Evolutionary conservation across 2,888 invertebrate genomes (phyloP).

Genomic region (Euzophera pinguis): DNA sequence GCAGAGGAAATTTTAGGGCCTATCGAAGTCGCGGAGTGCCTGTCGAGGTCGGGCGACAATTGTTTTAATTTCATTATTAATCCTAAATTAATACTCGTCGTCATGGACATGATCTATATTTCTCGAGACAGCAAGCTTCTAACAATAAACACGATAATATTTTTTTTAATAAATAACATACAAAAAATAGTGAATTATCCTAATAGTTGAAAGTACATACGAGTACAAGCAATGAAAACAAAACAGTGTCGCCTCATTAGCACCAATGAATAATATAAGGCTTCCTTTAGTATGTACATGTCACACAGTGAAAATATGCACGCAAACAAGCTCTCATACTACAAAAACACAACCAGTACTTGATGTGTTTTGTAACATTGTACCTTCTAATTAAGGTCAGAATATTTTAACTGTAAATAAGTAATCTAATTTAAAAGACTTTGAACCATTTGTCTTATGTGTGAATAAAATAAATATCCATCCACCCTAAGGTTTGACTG

Average conservation of each 20-base stretch:
- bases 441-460: too few relatives aligned
- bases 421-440: too few relatives aligned
- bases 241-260: constrained; percentile 34
- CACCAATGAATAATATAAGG: constrained; percentile 34
- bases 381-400: too few relatives aligned
- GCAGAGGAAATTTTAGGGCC: constrained; percentile 52
- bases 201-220: constrained; percentile 5
- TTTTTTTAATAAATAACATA: background rate
- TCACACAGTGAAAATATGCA: background rate
- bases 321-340: background rate
- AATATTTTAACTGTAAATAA: too few relatives aligned
- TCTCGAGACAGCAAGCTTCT: background rate
- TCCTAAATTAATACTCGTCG: constrained; percentile 43
- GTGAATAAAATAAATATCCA: too few relatives aligned
- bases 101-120: constrained; percentile 20
- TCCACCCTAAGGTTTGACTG: too few relatives aligned
- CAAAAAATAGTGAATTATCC: too few relatives aligned
- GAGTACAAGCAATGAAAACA: constrained; percentile 13
- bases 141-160: background rate
- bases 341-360: background rate
- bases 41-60: constrained; percentile 30
- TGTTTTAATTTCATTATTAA: constrained; percentile 38
- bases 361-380: too few relatives aligned
- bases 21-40: constrained; percentile 38
- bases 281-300: constrained; percentile 9